phyloP scores from a whole-genome alignment of 2,888 invertebrate genomes.

The Petrophora chlorosata region DNA sequence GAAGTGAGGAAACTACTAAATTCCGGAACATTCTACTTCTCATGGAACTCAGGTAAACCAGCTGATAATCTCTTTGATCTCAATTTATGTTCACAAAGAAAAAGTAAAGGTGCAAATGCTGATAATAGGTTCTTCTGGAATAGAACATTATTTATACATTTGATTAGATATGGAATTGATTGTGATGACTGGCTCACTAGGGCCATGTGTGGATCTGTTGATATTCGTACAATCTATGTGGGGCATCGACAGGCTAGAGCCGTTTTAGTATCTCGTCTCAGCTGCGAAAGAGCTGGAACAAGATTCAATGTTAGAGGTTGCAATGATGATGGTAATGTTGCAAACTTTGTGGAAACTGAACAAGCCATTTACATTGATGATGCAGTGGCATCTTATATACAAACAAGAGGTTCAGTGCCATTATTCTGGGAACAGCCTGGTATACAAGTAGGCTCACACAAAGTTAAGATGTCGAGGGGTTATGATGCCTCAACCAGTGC shows the following conservation, averaged over 20 bases:
- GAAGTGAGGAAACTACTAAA: conserved; percentile 94
- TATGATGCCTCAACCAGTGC: conserved; percentile 97
- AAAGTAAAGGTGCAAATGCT: conserved; percentile 89
- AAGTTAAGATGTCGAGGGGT: conserved; percentile 97
- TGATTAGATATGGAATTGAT: conserved; percentile 95
- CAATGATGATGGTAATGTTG: conserved; percentile 99
- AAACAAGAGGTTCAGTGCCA: conserved; percentile 98
- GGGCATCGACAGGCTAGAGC: conserved; percentile 97
- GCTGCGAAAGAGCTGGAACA: conserved; percentile 99
- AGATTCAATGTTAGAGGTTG: conserved; percentile 99
- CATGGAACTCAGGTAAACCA: conserved; percentile 86
- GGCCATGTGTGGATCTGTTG: conserved; percentile 98
- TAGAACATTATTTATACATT: conserved; percentile 96
- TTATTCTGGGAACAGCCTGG: conserved; percentile 99
- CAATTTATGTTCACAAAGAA: conserved; percentile 96
- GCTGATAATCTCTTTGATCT: conserved; percentile 90
- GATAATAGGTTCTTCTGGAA: conserved; percentile 99
- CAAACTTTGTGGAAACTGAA: conserved; percentile 99
- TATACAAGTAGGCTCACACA: conserved; percentile 99
- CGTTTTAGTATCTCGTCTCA: conserved; percentile 97
- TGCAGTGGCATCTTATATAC: conserved; percentile 94
- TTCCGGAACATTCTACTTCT: conserved; percentile 99
- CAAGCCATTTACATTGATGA: conserved; percentile 97
- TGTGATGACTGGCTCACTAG: conserved; percentile 96
- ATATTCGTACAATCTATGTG: conserved; percentile 99